Evolutionary conservation across 2,113 vertebrate genomes (phyloP), one percentile per base, ranked within the genome.

Genomic region (Ctenodactylus gundi): DNA sequence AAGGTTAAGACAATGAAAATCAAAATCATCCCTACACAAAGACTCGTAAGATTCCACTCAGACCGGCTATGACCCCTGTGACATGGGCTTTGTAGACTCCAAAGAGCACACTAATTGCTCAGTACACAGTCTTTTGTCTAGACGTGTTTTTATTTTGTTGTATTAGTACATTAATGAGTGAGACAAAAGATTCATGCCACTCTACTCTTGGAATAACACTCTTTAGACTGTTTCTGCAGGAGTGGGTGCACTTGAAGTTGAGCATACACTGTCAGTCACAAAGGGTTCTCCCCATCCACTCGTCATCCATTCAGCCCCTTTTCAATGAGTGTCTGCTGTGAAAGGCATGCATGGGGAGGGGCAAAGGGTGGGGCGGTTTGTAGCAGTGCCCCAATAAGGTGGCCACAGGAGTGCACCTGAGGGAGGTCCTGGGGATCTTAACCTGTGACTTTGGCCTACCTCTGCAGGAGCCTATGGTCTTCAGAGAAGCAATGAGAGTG

Each of bases 1-100:
- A 95, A 94, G 90, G 94, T 88, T 72, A 98, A 62, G 96, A 97
- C 97, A 98, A 96, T 95, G 85, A 94, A 98, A 97, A 98, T 97
- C 97, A 97, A 98, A 97, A 93, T 84, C 88, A 96, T n/a, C n/a
- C n/a, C n/a, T n/a, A 95, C 83, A 94, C 81, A 97, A 93, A 97
- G 93, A 57, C 92, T 96, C 84, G 88, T 97, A 90, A 97, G 97
- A 97, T 73, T 76, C 62, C 64, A 60, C 55, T 75, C 85, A 94
- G 55, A 75, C 34, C 62, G 94, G 73, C 75, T 90, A 85, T 94
- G 83, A 36, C 78, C 80, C 93, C 86, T 95, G 95, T 60, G 58
- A 91, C 86, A 41, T 83, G 34, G 91, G 91, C 70, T 97, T 86
- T 94, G 65, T 84, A 81, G 77, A 77, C 75, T 34, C 67, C 78